Base-by-base conservation (phyloP, 2,888 invertebrate species). In the Noctua pronuba region DNA sequence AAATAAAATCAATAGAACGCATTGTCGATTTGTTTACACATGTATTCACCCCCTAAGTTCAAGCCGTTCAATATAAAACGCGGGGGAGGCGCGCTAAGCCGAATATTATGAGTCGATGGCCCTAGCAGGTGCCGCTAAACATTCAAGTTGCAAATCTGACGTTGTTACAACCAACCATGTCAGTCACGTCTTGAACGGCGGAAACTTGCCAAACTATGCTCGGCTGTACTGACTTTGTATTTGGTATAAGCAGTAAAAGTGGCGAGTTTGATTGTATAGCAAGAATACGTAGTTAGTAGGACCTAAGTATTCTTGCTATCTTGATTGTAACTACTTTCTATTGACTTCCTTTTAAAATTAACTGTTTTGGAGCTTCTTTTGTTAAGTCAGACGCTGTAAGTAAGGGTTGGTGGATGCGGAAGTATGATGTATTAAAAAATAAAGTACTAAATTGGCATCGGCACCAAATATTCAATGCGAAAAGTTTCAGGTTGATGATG, bases 51-150 rank as follows among this genome's bases (percentile, higher is more conserved):
- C 90, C 89, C 80, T 77, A 79, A 88, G 88, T 89, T 89, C 86
- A 89, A 87, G 88, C 86, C 86, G 77, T 88, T 90, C 87, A 89
- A 90, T 90, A 89, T 89, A 86, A 88, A 90, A 80, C 86, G 86
- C 87, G 85, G 88, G 89, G 90, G 90, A 78, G 91, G 89, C 90
- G 92, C 91, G 96, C 94, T 97, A 97, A 97, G 97, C 96, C 95
- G 97, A 97, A 97, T 97, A 96, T 97, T 97, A 97, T 97, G 97
- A 97, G 96, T 93, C 92, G 94, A 95, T 95, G 90, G 95, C 91
- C 92, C 94, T 79, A 93, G 89, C 96, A 96, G 97, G 96, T 97
- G 97, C 94, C 88, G 96, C 92, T 96, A 96, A 96, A 94, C 94
- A 94, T 94, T 94, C 92, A 94, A 95, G 92, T 95, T 94, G 92